A percentile compares a stretch with the other conserved stretches of the same genome.
These are phyloP conservation scores for Hermaeophaga mercurialis DNA, from an alignment of 2,888 invertebrate species.

Conservation along the genomic window DNA sequence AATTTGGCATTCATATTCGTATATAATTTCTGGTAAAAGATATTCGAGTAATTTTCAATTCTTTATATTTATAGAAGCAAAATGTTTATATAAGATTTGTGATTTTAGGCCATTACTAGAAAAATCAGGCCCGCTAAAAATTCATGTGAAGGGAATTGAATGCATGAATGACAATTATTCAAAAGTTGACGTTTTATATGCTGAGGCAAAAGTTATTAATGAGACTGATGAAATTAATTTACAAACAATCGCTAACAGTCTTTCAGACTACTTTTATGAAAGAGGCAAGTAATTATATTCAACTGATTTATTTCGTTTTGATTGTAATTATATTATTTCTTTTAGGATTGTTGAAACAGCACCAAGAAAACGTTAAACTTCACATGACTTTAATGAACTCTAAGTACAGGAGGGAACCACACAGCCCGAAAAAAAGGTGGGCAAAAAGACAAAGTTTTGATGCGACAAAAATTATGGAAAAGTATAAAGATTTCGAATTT, in stretches of 20 bases:
- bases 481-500: constrained; percentile 72
- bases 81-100: constrained; percentile 7
- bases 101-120: constrained; percentile 44
- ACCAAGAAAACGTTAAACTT: constrained; percentile 72
- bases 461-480: constrained; percentile 68
- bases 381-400: constrained; percentile 74
- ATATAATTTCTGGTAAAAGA: too few species aligned
- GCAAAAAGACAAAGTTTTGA: constrained; percentile 62
- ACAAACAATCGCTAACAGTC: constrained; percentile 68
- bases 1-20: too few species aligned
- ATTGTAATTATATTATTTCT: too few species aligned
- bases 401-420: constrained; percentile 39
- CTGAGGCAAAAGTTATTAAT: constrained; percentile 61
- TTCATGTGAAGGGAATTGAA: constrained; percentile 77
- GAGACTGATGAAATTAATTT: constrained; percentile 60
- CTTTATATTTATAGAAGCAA: too few species aligned
- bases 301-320: too few species aligned
- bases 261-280: constrained; percentile 65
- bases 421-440: constrained; percentile 42
- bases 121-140: constrained; percentile 50
- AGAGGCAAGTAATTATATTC: constrained; percentile 62
- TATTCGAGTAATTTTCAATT: too few species aligned
- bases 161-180: constrained; percentile 91
- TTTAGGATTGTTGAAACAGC: constrained; percentile 61
- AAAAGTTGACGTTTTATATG: constrained; percentile 81